Evolutionary conservation across 2,888 invertebrate genomes (phyloP).

Genomic region (Pecten maximus): DNA sequence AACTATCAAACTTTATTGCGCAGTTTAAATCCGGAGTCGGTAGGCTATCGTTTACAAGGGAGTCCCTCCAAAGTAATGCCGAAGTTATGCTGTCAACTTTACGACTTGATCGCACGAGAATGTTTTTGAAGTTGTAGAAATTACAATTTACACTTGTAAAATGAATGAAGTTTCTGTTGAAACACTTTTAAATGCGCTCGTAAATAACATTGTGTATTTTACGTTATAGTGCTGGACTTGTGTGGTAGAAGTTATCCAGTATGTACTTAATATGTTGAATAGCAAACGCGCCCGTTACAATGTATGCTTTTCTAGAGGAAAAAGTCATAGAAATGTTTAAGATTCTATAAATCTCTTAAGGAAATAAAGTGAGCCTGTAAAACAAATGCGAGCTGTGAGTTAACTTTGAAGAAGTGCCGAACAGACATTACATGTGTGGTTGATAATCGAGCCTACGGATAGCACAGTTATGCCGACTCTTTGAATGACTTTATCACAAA

Average conservation of each 20-base stretch:
- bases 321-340: background rate
- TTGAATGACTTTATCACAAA: conserved; percentile 1
- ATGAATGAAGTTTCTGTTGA: background rate
- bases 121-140: conserved; percentile 31
- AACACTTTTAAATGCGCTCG: conserved; percentile 8
- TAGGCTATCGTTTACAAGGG: background rate
- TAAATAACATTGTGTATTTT: conserved; percentile 1
- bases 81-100: conserved; percentile 6
- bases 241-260: background rate
- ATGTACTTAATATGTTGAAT: background rate
- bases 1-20: background rate
- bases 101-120: background rate
- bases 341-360: background rate
- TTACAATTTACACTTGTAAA: background rate
- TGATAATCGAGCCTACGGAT: background rate
- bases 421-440: background rate
- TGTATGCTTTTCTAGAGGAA: background rate
- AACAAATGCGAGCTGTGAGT: background rate
- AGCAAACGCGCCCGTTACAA: background rate
- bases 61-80: background rate
- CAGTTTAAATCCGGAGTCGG: background rate
- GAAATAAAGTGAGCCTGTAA: background rate
- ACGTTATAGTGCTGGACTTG: background rate
- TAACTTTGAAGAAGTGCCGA: background rate
- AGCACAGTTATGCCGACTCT: background rate